phyloP scores from a whole-genome alignment of 2,113 vertebrate genomes.

The Thomomys bottae region DNA sequence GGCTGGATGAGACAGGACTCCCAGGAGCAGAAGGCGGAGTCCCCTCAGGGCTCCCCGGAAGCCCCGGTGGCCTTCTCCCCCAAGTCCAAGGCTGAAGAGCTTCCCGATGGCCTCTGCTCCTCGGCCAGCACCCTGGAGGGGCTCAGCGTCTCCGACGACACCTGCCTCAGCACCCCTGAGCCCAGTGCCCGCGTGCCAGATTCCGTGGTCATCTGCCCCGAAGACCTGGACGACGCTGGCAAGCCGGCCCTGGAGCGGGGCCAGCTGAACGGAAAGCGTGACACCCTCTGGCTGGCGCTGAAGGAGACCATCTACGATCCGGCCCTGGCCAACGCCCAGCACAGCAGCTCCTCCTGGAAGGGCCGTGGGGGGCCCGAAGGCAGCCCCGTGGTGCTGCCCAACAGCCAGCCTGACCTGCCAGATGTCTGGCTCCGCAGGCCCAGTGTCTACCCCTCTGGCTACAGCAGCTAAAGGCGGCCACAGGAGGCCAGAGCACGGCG shows the following conservation, averaged over 20 bases:
- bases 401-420: slow-evolving; percentile 96
- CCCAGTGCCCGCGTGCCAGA: slow-evolving; percentile 80
- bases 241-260: slow-evolving; percentile 84
- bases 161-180: slow-evolving; percentile 91
- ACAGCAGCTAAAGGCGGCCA: slow-evolving; percentile 84
- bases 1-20: slow-evolving; percentile 36
- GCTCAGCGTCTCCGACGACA: slow-evolving; percentile 94
- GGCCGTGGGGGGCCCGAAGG: slow-evolving; percentile 87
- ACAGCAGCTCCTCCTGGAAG: slow-evolving; percentile 88
- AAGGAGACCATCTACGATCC: slow-evolving; percentile 92
- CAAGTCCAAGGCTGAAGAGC: slow-evolving; percentile 48
- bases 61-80: slow-evolving; percentile 57
- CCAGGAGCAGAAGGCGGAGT: slow-evolving; percentile 52
- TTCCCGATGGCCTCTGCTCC: slow-evolving; percentile 85
- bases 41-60: slow-evolving; percentile 64
- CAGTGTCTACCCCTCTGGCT: slow-evolving; percentile 88
- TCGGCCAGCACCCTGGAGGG: slow-evolving; percentile 92
- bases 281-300: slow-evolving; percentile 93
- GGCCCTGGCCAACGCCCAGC: slow-evolving; percentile 82
- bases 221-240: slow-evolving; percentile 82
- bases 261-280: slow-evolving; percentile 94
- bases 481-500: neutral
- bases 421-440: slow-evolving; percentile 98
- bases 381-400: slow-evolving; percentile 92
- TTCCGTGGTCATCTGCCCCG: slow-evolving; percentile 84